Evolutionary conservation across 2,888 invertebrate species (phyloP), one percentile per base, ranked within the genome.

Genomic region (Dexiosoma caninum): DNA sequence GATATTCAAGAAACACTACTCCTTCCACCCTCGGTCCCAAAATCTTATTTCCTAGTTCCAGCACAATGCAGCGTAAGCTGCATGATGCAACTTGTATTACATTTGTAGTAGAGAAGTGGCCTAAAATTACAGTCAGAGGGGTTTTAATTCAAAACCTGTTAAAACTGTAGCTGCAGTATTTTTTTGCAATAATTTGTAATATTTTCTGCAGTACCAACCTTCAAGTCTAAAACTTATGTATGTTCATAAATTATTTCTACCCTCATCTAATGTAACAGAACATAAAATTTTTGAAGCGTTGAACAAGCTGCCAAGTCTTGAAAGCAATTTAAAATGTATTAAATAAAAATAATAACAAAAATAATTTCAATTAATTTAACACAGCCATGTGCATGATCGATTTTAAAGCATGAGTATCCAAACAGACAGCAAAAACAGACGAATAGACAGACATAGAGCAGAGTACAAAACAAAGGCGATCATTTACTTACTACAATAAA

Each of bases 361-460:
- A 46, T 27, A 69, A 60, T 21, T 59, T 30, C 35, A 70, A 46
- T 66, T 75, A 67, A 67, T 67, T 67, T 42, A 49, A 66, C 51
- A 71, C 46, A 71, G 42, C 32, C 70, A 66, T 71, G 70, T 78
- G 77, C 77, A 78, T 78, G 77, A 78, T 66, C 35, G 70, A 71
- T 66, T 64, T 78, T 71, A 44, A 70, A 66, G 77, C 77, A 49
- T 71, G 64, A 78, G 62, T 70, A 77, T 69, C 19, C 57, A 57
- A 7, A 32, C 55, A 64, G 27, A 53, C 21, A 8, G 27, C 10
- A n/a, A 2, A 40, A n/a, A 49, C 40, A 10, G 12, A 40, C 27
- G 16, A 14, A 46, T 7, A 9, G 7, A 49, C 7, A 16, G 0
- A 46, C 10, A 9, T 1, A 64, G 21, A 64, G 32, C 57, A 19